These are phyloP conservation scores for Micromussa lordhowensis DNA, from an alignment of 92 coral and sea anemone species.

Conservation along the genomic window DNA sequence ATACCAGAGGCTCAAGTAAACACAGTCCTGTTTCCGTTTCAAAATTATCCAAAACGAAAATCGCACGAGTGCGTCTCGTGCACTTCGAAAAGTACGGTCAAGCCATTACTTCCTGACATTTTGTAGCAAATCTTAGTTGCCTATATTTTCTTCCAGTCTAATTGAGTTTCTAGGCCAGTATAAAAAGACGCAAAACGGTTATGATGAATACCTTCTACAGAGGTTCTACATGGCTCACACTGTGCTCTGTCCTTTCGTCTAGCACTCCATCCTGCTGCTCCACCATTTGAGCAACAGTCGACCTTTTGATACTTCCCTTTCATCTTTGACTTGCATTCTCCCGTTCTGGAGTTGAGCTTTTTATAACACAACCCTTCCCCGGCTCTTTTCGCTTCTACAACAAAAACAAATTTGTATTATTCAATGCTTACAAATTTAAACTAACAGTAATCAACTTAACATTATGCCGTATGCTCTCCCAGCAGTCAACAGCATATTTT, in stretches of 20 bases:
- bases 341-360: slow-evolving; percentile 17
- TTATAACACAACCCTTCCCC: slow-evolving; percentile 38
- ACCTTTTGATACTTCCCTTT: neutral
- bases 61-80: too few relatives aligned
- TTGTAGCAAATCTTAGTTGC: too few relatives aligned
- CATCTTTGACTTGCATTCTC: slow-evolving; percentile 36
- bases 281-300: slow-evolving; percentile 41
- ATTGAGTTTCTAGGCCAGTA: neutral
- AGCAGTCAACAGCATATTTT: neutral
- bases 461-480: neutral
- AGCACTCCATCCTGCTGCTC: slow-evolving; percentile 48
- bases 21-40: too few relatives aligned
- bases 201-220: neutral
- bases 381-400: slow-evolving; percentile 21
- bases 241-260: slow-evolving; percentile 9
- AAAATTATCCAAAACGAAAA: too few relatives aligned
- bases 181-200: neutral
- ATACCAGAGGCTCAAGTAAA: too few relatives aligned
- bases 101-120: too few relatives aligned
- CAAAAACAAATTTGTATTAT: neutral
- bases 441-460: neutral
- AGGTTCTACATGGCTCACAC: slow-evolving; percentile 28
- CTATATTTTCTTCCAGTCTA: neutral
- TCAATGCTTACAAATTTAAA: neutral
- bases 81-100: too few relatives aligned